phyloP scores from a whole-genome alignment of 2,888 invertebrate species.

The Gisinianus flammeolus region DNA sequence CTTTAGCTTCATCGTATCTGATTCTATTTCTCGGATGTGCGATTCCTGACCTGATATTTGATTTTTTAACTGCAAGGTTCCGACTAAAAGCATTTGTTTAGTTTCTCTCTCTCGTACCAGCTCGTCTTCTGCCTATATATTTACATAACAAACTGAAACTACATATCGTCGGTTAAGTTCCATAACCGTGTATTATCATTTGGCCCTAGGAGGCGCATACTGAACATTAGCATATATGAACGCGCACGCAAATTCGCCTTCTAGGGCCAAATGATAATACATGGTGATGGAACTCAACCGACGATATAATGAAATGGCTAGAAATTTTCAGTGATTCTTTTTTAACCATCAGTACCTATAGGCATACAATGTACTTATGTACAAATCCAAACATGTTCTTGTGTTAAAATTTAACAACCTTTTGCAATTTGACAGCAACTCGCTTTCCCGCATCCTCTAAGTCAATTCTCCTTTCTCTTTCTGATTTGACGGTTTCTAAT shows the following conservation, averaged over 20 bases:
- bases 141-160: neutral
- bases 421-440: conserved; percentile 48
- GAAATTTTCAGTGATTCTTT: neutral
- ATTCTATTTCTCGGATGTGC: conserved; percentile 23
- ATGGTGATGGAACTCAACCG: neutral
- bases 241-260: too few species aligned
- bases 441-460: conserved; percentile 47
- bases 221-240: too few species aligned
- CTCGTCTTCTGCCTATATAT: conserved; percentile 46
- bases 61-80: conserved; percentile 51
- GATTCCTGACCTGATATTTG: conserved; percentile 40
- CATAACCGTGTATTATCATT: too few species aligned
- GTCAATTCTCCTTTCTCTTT: conserved; percentile 40
- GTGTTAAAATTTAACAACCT: conserved; percentile 33
- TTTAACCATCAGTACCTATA: neutral
- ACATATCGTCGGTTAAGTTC: too few species aligned
- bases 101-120: conserved; percentile 44
- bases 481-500: conserved; percentile 38
- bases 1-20: conserved; percentile 30
- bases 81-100: conserved; percentile 47
- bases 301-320: neutral
- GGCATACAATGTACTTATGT: neutral
- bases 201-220: too few species aligned
- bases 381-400: too few species aligned
- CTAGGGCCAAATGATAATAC: neutral